Conservation (phyloP, 2,888 invertebrate genomes). For the Empis stercorea region DNA sequence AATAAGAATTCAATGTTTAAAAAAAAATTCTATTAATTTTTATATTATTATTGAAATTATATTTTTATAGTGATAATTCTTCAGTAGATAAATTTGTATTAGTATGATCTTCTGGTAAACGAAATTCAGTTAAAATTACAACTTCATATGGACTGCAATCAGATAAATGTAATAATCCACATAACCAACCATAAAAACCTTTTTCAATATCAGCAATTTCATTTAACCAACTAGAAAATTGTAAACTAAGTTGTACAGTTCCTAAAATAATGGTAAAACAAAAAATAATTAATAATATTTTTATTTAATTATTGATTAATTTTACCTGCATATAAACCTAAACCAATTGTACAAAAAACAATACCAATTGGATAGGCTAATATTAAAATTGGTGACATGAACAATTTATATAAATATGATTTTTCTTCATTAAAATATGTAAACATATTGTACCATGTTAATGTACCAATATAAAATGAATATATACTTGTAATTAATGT, state of each 20-base stretch:
- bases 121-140: slow-evolving; percentile 43
- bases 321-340: slow-evolving; percentile 53
- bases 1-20: too few species aligned
- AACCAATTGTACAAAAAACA: slow-evolving; percentile 47
- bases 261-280: too few species aligned
- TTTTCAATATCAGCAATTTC: slow-evolving; percentile 63
- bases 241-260: slow-evolving; percentile 53
- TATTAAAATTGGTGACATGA: slow-evolving; percentile 53
- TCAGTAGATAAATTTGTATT: slow-evolving; percentile 35
- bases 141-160: slow-evolving; percentile 63
- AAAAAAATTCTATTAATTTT: too few species aligned
- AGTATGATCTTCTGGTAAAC: slow-evolving; percentile 20
- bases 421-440: slow-evolving; percentile 55
- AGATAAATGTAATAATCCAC: slow-evolving; percentile 49
- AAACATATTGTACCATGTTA: slow-evolving; percentile 66
- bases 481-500: slow-evolving; percentile 49
- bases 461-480: slow-evolving; percentile 60
- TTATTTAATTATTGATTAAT: too few species aligned
- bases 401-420: slow-evolving; percentile 46
- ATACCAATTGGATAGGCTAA: slow-evolving; percentile 58
- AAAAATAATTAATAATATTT: too few species aligned
- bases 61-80: slow-evolving; percentile 33
- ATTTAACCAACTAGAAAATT: slow-evolving; percentile 53
- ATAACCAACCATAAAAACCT: slow-evolving; percentile 67
- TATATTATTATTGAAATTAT: background rate